phyloP scores from a whole-genome alignment of 2,888 invertebrate genomes.

The Caenorhabditis afra region DNA sequence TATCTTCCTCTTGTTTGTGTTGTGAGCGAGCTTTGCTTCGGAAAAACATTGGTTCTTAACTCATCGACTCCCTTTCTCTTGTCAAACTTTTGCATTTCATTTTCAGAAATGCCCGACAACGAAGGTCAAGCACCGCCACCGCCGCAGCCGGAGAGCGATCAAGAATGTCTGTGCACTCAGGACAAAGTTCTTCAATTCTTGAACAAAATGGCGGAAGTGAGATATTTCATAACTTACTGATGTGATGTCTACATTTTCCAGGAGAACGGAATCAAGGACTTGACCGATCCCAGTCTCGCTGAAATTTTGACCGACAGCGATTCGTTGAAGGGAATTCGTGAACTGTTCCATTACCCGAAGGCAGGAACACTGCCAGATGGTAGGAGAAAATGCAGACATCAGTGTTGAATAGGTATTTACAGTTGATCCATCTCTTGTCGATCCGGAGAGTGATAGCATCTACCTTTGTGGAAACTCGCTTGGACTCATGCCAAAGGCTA shows the following conservation, averaged over 20 bases:
- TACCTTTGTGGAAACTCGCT: constrained; percentile 84
- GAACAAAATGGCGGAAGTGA: constrained; percentile 59
- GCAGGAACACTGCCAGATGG: constrained; percentile 74
- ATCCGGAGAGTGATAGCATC: constrained; percentile 82
- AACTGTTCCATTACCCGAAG: constrained; percentile 75
- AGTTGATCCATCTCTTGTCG: constrained; percentile 64
- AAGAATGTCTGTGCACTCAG: constrained; percentile 59
- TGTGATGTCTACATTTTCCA: constrained; percentile 27
- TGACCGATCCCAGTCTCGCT: constrained; percentile 61
- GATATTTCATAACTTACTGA: neutral
- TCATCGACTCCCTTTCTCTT: neutral
- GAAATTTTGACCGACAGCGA: constrained; percentile 63
- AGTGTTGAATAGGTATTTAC: neutral
- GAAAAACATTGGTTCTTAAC: no score
- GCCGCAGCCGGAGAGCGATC: constrained; percentile 37
- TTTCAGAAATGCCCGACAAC: constrained; percentile 23
- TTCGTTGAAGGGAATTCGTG: constrained; percentile 65
- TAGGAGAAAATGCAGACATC: constrained; percentile 17
- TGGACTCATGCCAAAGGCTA: constrained; percentile 83
- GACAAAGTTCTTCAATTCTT: constrained; percentile 62
- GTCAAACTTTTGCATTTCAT: neutral
- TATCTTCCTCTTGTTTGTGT: constrained; percentile 2
- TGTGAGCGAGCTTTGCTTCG: no score
- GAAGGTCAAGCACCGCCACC: constrained; percentile 43
- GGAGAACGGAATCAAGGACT: constrained; percentile 57